Conservation (phyloP, 1,140 invertebrate species). For the Scylla paramamosain region DNA sequence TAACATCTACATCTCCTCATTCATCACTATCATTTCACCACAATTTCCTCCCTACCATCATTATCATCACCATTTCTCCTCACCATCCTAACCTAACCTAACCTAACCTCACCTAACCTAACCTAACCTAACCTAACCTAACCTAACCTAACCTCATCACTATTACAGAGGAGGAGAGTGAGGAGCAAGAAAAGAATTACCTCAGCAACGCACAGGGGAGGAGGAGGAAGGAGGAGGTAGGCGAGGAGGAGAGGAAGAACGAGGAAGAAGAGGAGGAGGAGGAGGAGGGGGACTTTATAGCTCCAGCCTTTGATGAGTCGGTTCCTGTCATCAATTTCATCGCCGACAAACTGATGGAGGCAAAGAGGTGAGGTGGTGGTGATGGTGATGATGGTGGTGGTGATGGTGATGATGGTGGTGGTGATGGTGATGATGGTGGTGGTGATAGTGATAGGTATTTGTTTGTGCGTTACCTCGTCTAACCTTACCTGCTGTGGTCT, state of each 20-base stretch:
- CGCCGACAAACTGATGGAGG: constrained; percentile 90
- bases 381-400: background rate
- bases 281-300: constrained; percentile 60
- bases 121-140: background rate
- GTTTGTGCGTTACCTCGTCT: too few species aligned
- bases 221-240: background rate
- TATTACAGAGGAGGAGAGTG: constrained; percentile 65
- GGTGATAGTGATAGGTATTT: too few species aligned
- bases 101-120: too few species aligned
- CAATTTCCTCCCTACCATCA: too few species aligned
- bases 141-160: background rate
- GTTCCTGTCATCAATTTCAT: constrained; percentile 94
- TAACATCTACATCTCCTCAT: too few species aligned
- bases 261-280: constrained; percentile 35
- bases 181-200: constrained; percentile 65
- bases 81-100: too few species aligned
- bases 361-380: constrained; percentile 85
- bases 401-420: background rate
- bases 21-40: too few species aligned
- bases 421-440: background rate
- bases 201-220: background rate
- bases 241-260: background rate
- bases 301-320: constrained; percentile 86
- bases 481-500: too few species aligned
- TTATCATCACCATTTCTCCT: too few species aligned